Evolutionary conservation across 2,888 invertebrate genomes (phyloP).

Genomic region (Apotomis capreana): DNA sequence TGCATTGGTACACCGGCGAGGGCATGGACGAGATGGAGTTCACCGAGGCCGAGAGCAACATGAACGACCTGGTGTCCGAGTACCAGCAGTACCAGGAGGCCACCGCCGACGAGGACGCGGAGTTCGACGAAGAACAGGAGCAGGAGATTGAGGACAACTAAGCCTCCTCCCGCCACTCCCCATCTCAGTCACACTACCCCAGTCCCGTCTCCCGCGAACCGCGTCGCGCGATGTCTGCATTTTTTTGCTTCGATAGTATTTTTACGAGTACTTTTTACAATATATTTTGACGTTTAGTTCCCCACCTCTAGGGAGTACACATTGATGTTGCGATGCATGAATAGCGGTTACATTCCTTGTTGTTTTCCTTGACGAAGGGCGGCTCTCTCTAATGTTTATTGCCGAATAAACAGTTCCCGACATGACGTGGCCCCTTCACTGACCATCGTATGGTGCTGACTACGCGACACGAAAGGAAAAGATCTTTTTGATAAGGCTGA

Average conservation of each 20-base stretch:
- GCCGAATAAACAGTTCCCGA: slow-evolving; percentile 64
- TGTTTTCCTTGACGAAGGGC: slow-evolving; percentile 76
- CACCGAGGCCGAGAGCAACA: slow-evolving; percentile 97
- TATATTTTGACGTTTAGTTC: slow-evolving; percentile 59
- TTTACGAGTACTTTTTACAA: slow-evolving; percentile 62
- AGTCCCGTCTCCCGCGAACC: slow-evolving; percentile 50
- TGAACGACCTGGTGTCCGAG: slow-evolving; percentile 96
- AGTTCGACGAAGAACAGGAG: slow-evolving; percentile 90
- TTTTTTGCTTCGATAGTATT: slow-evolving; percentile 59
- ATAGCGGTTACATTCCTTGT: slow-evolving; percentile 77
- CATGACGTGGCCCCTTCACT: slow-evolving; percentile 73
- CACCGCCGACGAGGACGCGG: slow-evolving; percentile 91
- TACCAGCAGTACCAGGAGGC: slow-evolving; percentile 98
- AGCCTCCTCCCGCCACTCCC: slow-evolving; percentile 47
- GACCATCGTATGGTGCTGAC: slow-evolving; percentile 67
- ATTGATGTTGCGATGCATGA: slow-evolving; percentile 58
- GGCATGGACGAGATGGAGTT: slow-evolving; percentile 99
- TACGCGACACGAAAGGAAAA: slow-evolving; percentile 74
- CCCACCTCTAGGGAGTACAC: slow-evolving; percentile 60
- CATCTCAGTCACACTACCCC: slow-evolving; percentile 44
- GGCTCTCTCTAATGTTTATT: slow-evolving; percentile 76
- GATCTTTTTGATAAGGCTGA: slow-evolving; percentile 83
- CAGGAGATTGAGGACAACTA: slow-evolving; percentile 87
- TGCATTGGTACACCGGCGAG: slow-evolving; percentile 99
- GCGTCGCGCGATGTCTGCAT: slow-evolving; percentile 54